These are phyloP conservation scores for Chaetops frenatus DNA, from an alignment of 2,113 vertebrate genomes.

Conservation along the genomic window DNA sequence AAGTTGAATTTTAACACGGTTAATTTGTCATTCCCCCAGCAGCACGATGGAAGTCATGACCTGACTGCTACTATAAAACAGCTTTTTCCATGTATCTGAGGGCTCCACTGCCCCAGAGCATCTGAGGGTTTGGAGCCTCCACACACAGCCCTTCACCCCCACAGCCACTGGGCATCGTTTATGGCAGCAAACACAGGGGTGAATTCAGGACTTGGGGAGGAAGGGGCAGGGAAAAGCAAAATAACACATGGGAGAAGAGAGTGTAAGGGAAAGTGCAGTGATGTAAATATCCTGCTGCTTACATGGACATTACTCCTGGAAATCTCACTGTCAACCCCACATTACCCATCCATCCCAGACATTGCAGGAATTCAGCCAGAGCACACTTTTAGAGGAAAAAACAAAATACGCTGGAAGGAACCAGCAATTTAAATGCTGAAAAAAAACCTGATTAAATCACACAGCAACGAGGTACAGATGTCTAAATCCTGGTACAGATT, in stretches of 20 bases:
- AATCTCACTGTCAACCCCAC: neutral
- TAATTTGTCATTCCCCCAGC: neutral
- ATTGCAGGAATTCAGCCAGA: neutral
- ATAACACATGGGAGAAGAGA: neutral
- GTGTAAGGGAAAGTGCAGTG: rapidly evolving
- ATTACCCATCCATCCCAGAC: neutral
- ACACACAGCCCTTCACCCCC: neutral
- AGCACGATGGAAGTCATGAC: rapidly evolving
- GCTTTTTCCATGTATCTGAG: neutral
- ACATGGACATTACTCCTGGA: rapidly evolving
- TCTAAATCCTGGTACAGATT: rapidly evolving
- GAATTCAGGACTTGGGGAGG: neutral
- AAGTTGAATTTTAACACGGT: neutral
- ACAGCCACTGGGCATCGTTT: neutral
- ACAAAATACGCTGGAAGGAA: neutral
- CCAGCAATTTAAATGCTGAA: neutral
- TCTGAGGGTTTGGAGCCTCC: neutral
- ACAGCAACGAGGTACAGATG: neutral
- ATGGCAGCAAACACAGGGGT: neutral
- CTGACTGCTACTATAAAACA: rapidly evolving
- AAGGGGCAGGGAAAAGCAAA: neutral
- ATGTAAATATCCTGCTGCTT: neutral
- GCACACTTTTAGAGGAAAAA: neutral
- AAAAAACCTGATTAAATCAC: neutral
- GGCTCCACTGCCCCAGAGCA: rapidly evolving